Base-by-base conservation (phyloP, 2,113 vertebrate species). In the Chloropsis hardwickii region DNA sequence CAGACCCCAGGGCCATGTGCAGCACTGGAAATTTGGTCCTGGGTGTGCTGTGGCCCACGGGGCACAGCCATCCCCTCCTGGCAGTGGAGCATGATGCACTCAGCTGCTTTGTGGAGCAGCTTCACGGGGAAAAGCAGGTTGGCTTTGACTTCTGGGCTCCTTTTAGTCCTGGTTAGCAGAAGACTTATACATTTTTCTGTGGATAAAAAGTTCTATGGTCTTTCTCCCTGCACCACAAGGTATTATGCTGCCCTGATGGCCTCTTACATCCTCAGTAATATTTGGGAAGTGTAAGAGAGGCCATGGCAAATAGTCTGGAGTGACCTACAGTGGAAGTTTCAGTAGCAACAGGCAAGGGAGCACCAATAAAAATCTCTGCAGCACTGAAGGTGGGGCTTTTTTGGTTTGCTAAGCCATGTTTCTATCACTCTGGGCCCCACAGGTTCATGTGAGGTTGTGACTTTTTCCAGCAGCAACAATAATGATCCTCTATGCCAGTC, bases 21-120 rank as follows among this genome's bases (percentile, higher is more conserved):
- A 79, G 62, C 0, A 0, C 39, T 71, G 61, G 28, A 20, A 29
- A 9, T 51, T 14, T 24, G 27, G 70, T 67, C 35, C 56, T 17
- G 4, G 31, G 5, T 0, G 0, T 40, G 7, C 37, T 18, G 45
- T 31, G 37, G 33, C 33, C 11, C 6, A 0, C 1, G 1, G 1
- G 4, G 27, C 3, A 35, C 58, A 33, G 56, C 73, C 28, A 7
- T 45, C 10, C 54, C 62, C 47, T 91, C 54, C 57, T 1, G 2
- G 54, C 28, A 25, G 29, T 29, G 66, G 21, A 23, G 21, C 65
- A 13, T 0, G 7, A 28, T 31, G 67, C 54, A 12, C 57, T 89
- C 57, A 10, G 51, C 54, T 82, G 60, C 61, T 66, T 56, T 51
- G 17, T 20, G 66, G 20, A 45, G 39, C 35, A 67, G 39, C 27